phyloP scores from a whole-genome alignment of 2,113 vertebrate species.

The Perca schrenkii region DNA sequence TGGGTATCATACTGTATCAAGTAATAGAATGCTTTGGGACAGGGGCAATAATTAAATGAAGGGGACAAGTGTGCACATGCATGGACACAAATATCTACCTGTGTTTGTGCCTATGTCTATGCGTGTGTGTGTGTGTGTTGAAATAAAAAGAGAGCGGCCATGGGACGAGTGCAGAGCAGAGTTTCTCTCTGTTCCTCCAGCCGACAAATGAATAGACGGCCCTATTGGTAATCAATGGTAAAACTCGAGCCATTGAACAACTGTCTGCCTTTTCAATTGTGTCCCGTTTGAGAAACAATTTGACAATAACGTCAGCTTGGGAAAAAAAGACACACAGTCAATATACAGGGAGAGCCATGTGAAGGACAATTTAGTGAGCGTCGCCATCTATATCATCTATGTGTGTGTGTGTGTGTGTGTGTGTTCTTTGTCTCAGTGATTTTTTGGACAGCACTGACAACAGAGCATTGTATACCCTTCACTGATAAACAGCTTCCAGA shows the following conservation, averaged over 20 bases:
- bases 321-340: slow-evolving; percentile 91
- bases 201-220: slow-evolving; percentile 80
- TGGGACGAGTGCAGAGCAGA: slow-evolving; percentile 48
- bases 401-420: slow-evolving; percentile 41
- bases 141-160: slow-evolving; percentile 32
- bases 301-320: slow-evolving; percentile 96
- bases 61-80: slow-evolving; percentile 59
- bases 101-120: slow-evolving; percentile 8
- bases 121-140: slow-evolving; percentile 3
- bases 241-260: slow-evolving; percentile 94
- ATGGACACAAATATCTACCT: slow-evolving; percentile 37
- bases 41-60: slow-evolving; percentile 92
- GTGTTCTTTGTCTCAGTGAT: slow-evolving; percentile 77
- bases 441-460: slow-evolving; percentile 68
- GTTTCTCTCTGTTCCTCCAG: slow-evolving; percentile 77
- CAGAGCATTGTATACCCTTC: slow-evolving; percentile 77
- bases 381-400: slow-evolving; percentile 60
- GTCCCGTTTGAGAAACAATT: slow-evolving; percentile 98
- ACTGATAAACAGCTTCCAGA: slow-evolving; percentile 79
- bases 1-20: slow-evolving; percentile 74
- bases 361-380: slow-evolving; percentile 93
- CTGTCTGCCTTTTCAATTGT: slow-evolving; percentile 98
- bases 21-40: slow-evolving; percentile 73
- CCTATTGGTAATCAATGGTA: slow-evolving; percentile 99
- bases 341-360: slow-evolving; percentile 90